Percentiles rank a stretch among this genome's conserved stretches.
These are phyloP conservation scores for Psittacula derbiana DNA, from an alignment of 2,797 vertebrate species.

Conservation along the genomic window DNA sequence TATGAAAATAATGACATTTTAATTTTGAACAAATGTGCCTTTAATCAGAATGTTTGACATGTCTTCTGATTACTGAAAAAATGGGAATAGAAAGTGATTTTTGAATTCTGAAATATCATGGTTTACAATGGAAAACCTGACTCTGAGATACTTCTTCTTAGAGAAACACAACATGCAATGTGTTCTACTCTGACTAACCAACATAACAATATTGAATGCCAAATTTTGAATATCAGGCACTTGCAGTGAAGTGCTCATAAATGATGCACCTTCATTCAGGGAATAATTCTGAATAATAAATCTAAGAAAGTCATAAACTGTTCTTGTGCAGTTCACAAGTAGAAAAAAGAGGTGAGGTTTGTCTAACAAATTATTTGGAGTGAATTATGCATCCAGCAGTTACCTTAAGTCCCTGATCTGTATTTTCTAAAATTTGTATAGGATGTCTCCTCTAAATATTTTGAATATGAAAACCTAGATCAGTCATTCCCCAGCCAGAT, in stretches of 20 bases:
- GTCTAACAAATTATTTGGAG: constrained; percentile 32
- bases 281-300: constrained; percentile 67
- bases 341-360: constrained; percentile 28
- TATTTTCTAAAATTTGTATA: constrained; percentile 64
- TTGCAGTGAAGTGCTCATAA: constrained; percentile 32
- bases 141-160: background rate
- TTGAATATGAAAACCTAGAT: constrained; percentile 54
- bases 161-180: background rate
- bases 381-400: constrained; percentile 21
- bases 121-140: constrained; percentile 5
- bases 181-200: background rate
- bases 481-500: constrained; percentile 37
- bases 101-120: background rate
- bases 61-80: background rate
- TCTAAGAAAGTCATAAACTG: constrained; percentile 20
- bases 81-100: background rate
- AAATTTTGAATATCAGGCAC: constrained; percentile 32
- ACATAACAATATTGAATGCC: background rate
- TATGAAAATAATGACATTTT: background rate
- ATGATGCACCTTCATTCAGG: constrained; percentile 49
- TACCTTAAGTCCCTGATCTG: background rate
- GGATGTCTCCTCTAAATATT: constrained; percentile 54
- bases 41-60: background rate
- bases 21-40: background rate
- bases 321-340: background rate